Evolutionary conservation across 2,797 vertebrate genomes (phyloP).

Genomic region (Peromyscus eremicus): DNA sequence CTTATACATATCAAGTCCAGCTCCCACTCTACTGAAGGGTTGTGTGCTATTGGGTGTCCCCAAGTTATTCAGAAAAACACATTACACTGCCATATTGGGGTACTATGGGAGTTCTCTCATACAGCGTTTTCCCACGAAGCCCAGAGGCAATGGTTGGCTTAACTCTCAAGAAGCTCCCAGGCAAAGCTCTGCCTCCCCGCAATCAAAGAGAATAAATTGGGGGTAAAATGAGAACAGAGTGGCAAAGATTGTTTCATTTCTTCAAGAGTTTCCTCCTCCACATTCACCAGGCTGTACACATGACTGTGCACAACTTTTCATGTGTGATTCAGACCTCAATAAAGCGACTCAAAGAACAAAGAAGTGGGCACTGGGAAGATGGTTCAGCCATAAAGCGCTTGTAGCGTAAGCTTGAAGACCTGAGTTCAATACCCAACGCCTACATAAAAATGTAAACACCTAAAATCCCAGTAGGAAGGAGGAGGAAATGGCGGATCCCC

Average conservation of each 20-base stretch:
- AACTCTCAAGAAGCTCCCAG: neutral
- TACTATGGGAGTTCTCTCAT: too few species aligned
- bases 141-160: neutral
- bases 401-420: neutral
- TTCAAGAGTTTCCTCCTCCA: neutral
- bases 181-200: neutral
- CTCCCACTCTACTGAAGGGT: neutral
- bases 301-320: neutral
- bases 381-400: neutral
- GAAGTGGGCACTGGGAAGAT: neutral
- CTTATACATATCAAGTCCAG: neutral
- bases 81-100: neutral
- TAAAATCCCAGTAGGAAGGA: neutral
- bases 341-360: neutral
- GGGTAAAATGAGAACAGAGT: neutral
- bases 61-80: neutral
- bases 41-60: accelerated
- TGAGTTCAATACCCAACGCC: neutral
- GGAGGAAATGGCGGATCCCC: neutral
- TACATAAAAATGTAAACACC: neutral
- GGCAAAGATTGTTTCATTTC: neutral
- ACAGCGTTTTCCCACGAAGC: neutral
- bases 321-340: neutral
- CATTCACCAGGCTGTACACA: neutral
- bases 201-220: neutral